A percentile compares a stretch with the other conserved stretches of the same genome.
Evolutionary conservation across 1,140 invertebrate genomes (phyloP).

Genomic region (Penaeus vannamei): DNA sequence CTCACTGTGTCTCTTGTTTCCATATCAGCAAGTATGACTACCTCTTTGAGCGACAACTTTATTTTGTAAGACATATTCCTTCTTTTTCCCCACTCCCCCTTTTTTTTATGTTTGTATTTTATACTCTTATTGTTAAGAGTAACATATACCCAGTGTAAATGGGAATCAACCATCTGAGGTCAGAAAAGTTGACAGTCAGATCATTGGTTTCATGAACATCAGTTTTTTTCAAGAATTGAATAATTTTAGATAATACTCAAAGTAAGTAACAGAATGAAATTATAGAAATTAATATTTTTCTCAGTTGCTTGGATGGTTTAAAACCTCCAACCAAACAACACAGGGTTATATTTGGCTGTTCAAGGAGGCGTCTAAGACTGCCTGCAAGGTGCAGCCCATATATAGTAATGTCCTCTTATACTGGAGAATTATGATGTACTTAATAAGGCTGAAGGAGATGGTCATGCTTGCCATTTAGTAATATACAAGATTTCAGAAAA

Average conservation of each 20-base stretch:
- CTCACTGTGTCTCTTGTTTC: slow-evolving; percentile 61
- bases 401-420: slow-evolving; percentile 20
- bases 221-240: slow-evolving; percentile 1
- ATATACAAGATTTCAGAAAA: slow-evolving; percentile 56
- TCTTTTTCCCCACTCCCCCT: neutral
- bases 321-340: slow-evolving; percentile 46
- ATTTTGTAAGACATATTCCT: slow-evolving; percentile 4
- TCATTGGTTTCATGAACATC: neutral
- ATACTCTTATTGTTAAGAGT: too few relatives aligned
- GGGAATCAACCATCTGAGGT: too few relatives aligned
- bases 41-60: slow-evolving; percentile 52
- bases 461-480: slow-evolving; percentile 62
- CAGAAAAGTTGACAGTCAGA: too few relatives aligned
- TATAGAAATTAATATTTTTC: slow-evolving; percentile 29
- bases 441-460: slow-evolving; percentile 61
- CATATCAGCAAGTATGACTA: slow-evolving; percentile 63
- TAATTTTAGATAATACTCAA: neutral
- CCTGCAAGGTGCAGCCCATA: slow-evolving; percentile 35
- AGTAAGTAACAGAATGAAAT: neutral
- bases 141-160: too few relatives aligned
- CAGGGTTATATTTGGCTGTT: slow-evolving; percentile 62
- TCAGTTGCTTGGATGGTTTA: slow-evolving; percentile 51
- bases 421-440: slow-evolving; percentile 52
- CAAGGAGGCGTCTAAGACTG: slow-evolving; percentile 58
- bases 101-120: neutral